A percentile compares a stretch with the other conserved stretches of the same genome.
These are phyloP conservation scores for Puma concolor DNA, from an alignment of 2,113 vertebrate genomes.

Conservation along the genomic window DNA sequence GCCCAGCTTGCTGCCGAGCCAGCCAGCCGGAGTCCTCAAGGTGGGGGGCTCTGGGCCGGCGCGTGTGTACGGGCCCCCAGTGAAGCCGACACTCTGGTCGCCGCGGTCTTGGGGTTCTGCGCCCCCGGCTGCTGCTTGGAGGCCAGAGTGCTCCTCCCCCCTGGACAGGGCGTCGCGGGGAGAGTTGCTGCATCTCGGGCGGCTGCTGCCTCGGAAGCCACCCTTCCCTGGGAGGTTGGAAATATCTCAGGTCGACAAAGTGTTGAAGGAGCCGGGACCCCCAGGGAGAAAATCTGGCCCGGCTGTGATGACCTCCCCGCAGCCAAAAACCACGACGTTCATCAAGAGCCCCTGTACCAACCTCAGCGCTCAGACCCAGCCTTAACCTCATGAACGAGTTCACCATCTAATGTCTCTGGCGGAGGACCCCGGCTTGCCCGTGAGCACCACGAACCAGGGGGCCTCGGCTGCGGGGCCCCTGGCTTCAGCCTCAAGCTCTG, in stretches of 20 bases:
- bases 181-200: conserved; percentile 95
- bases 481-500: conserved; percentile 97
- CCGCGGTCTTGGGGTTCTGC: conserved; percentile 95
- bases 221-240: conserved; percentile 97
- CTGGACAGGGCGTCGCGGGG: conserved; percentile 92
- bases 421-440: conserved; percentile 94
- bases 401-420: conserved; percentile 92
- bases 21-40: conserved; percentile 75
- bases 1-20: not conserved
- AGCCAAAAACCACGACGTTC: conserved; percentile 97
- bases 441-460: conserved; percentile 93
- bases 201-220: conserved; percentile 95
- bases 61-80: conserved; percentile 93
- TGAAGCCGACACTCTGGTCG: conserved; percentile 95
- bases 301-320: conserved; percentile 93
- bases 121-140: conserved; percentile 93
- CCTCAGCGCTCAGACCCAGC: conserved; percentile 94
- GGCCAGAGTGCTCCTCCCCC: conserved; percentile 96
- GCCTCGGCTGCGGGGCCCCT: conserved; percentile 92
- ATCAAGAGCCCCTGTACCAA: conserved; percentile 96
- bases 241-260: conserved; percentile 96
- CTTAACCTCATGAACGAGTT: conserved; percentile 99
- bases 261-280: conserved; percentile 96
- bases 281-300: conserved; percentile 97
- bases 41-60: conserved; percentile 95